Conservation (phyloP, 2,113 vertebrate genomes). For the Perognathus longimembris region DNA sequence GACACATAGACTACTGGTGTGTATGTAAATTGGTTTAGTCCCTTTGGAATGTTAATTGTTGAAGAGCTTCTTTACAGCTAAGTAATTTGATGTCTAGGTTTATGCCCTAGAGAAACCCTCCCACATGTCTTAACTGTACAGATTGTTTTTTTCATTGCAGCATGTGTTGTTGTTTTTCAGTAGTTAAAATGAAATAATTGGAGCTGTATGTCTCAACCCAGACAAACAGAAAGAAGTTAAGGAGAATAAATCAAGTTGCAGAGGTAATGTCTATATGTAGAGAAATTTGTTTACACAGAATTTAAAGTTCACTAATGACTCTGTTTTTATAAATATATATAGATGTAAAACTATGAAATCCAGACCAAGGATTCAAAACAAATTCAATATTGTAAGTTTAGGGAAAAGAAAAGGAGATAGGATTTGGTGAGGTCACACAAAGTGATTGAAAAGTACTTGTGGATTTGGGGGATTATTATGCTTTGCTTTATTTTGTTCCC, state of each 20-base stretch:
- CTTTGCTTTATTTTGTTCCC: background rate
- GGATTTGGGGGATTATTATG: background rate
- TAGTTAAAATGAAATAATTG: conserved; percentile 39
- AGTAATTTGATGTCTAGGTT: background rate
- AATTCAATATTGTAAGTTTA: background rate
- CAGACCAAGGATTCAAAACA: background rate
- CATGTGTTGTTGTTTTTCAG: background rate
- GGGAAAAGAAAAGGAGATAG: background rate
- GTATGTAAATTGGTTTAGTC: background rate
- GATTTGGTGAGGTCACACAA: background rate
- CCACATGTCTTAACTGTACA: background rate
- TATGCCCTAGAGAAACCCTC: background rate
- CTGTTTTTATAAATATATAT: background rate
- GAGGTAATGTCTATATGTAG: background rate
- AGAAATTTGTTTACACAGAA: background rate
- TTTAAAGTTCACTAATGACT: background rate
- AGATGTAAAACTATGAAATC: background rate
- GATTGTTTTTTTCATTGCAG: background rate
- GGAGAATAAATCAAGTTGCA: conserved; percentile 1
- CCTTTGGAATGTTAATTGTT: background rate
- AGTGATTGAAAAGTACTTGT: background rate
- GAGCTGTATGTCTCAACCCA: background rate
- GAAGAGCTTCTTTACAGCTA: background rate
- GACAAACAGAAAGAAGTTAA: background rate
- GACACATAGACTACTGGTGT: background rate